Conservation (phyloP, 2,888 invertebrate genomes). For the Macrophya annulata region DNA sequence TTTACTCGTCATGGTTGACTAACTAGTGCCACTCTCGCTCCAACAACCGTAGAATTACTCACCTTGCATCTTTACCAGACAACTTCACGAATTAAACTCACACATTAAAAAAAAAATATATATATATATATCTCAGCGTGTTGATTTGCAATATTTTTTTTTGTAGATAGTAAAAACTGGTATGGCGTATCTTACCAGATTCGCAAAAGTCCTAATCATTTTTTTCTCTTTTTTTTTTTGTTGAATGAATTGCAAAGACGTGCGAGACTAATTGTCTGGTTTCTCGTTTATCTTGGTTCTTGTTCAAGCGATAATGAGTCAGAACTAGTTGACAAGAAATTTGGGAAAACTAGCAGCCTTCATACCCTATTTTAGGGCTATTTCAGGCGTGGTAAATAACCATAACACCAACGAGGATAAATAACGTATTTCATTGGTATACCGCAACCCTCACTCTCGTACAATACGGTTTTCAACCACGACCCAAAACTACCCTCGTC, state of each 20-base stretch:
- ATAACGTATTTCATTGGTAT: conserved; percentile 22
- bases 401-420: conserved; percentile 3
- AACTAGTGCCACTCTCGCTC: conserved; percentile 48
- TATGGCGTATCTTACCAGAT: too few species aligned
- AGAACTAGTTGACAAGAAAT: neutral
- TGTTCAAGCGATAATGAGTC: neutral
- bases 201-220: too few species aligned
- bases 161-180: too few species aligned
- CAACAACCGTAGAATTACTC: conserved; percentile 20
- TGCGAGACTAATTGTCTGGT: neutral
- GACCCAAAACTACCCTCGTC: conserved; percentile 39
- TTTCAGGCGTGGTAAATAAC: neutral
- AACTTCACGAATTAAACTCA: neutral
- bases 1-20: conserved; percentile 39
- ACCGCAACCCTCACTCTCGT: neutral
- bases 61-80: neutral
- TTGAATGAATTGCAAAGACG: neutral
- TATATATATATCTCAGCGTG: neutral
- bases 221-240: neutral
- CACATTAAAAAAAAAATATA: conserved; percentile 13
- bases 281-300: neutral
- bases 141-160: neutral
- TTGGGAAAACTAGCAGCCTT: neutral
- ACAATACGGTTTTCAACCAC: conserved; percentile 11
- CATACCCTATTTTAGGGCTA: neutral